Percentiles rank a stretch among this genome's conserved stretches.
Evolutionary conservation across 2,888 invertebrate genomes (phyloP).

Genomic region (Alloscopus bannaensis): DNA sequence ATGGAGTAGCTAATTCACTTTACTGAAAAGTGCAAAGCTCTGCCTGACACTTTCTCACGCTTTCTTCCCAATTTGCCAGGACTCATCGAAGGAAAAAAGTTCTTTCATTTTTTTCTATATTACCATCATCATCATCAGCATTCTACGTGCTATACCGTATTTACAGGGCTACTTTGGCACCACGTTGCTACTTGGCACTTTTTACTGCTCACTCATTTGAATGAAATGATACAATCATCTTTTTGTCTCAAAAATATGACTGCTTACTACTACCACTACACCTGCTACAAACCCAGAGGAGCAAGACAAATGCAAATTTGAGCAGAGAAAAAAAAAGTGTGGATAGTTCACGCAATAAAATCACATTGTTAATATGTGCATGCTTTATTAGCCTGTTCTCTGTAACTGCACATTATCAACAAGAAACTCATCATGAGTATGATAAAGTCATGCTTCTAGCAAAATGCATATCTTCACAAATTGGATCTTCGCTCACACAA

Average conservation of each 20-base stretch:
- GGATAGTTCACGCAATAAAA: constrained; percentile 18
- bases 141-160: not conserved
- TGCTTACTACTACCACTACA: not conserved
- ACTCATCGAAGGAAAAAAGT: constrained; percentile 58
- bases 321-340: constrained; percentile 20
- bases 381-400: not conserved
- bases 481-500: not conserved
- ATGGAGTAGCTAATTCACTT: not conserved
- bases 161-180: not conserved
- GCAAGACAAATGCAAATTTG: constrained; percentile 29
- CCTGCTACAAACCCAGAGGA: not conserved
- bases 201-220: not conserved
- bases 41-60: constrained; percentile 70
- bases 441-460: not conserved
- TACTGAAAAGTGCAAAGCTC: constrained; percentile 60
- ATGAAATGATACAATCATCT: constrained; percentile 6
- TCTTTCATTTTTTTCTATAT: constrained; percentile 19
- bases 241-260: not conserved
- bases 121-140: not conserved
- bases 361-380: not conserved
- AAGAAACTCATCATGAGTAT: not conserved
- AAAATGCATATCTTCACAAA: not conserved
- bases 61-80: constrained; percentile 73
- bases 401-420: not conserved
- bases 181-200: not conserved